These are phyloP conservation scores for Takifugu flavidus DNA, from an alignment of 2,113 vertebrate species.

Conservation along the genomic window DNA sequence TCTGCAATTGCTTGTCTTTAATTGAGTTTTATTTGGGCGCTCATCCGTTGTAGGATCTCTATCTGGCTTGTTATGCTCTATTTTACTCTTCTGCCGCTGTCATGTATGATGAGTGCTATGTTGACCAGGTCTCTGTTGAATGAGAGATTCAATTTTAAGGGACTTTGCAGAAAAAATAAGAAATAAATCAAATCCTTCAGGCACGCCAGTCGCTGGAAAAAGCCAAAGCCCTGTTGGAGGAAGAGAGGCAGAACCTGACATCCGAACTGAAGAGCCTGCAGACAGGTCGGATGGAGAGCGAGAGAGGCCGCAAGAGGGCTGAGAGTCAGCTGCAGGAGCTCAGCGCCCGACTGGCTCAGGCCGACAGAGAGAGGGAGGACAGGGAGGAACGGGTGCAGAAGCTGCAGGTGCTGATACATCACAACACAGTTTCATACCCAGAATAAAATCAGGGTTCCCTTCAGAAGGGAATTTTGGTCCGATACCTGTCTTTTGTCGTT, in stretches of 20 bases:
- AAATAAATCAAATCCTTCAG: slow-evolving; percentile 38
- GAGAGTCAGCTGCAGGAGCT: slow-evolving; percentile 83
- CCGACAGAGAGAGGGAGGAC: slow-evolving; percentile 78
- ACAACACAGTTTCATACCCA: not conserved
- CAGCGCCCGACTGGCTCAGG: slow-evolving; percentile 73
- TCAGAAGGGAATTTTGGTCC: too few relatives aligned
- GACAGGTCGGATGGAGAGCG: slow-evolving; percentile 77
- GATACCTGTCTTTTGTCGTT: not conserved
- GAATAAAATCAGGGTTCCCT: too few relatives aligned
- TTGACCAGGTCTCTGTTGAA: too few relatives aligned
- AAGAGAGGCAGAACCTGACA: slow-evolving; percentile 74
- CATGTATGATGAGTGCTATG: too few relatives aligned
- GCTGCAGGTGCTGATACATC: slow-evolving; percentile 72
- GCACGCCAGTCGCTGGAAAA: slow-evolving; percentile 83
- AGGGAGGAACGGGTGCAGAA: slow-evolving; percentile 77
- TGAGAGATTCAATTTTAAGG: too few relatives aligned
- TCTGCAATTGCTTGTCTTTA: too few relatives aligned
- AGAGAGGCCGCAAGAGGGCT: slow-evolving; percentile 80
- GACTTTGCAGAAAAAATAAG: too few relatives aligned
- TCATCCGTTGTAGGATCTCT: too few relatives aligned
- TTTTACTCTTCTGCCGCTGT: too few relatives aligned
- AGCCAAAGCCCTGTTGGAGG: slow-evolving; percentile 77
- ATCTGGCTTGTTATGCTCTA: too few relatives aligned
- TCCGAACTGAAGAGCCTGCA: slow-evolving; percentile 80
- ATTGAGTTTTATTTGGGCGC: too few relatives aligned